A percentile compares a stretch with the other conserved stretches of the same genome.
Conservation (phyloP, 2,797 vertebrate species). For the Prunella strophiata region DNA sequence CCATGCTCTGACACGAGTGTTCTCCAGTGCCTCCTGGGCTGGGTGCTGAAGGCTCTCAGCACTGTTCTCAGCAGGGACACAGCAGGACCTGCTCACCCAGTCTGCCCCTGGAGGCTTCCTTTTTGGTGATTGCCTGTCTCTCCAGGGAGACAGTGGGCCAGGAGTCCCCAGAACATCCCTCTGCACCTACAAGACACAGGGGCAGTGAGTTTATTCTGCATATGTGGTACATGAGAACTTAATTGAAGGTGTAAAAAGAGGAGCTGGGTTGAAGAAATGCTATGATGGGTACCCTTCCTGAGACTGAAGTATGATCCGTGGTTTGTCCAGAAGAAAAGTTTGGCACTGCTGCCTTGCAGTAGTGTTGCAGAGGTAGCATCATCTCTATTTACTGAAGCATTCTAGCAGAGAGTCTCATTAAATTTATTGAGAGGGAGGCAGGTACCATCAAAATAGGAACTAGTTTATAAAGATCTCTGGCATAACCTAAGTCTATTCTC, state of each 20-base stretch:
- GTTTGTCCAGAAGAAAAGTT: not conserved
- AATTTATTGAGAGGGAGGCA: not conserved
- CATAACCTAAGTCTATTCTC: not conserved
- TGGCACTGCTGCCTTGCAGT: not conserved
- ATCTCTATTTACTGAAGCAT: not conserved
- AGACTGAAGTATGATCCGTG: not conserved
- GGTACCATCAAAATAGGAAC: not conserved
- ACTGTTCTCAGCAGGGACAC: not conserved
- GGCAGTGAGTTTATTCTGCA: not conserved
- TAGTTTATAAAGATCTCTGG: not conserved
- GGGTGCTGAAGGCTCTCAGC: not conserved
- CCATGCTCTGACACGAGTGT: fast-evolving
- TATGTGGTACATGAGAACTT: not conserved
- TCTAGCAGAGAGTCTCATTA: not conserved
- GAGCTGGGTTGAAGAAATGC: not conserved
- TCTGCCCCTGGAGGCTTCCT: not conserved
- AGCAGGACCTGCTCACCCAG: not conserved
- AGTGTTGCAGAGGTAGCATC: not conserved
- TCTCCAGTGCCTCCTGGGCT: not conserved
- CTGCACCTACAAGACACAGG: not conserved
- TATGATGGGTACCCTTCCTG: not conserved
- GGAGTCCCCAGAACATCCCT: not conserved
- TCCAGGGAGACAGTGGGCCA: not conserved
- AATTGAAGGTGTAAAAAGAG: not conserved
- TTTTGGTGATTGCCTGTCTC: not conserved